Evolutionary conservation across 1,140 invertebrate species (phyloP), one percentile per base, ranked within the genome.

Genomic region (Nylanderia fulva): DNA sequence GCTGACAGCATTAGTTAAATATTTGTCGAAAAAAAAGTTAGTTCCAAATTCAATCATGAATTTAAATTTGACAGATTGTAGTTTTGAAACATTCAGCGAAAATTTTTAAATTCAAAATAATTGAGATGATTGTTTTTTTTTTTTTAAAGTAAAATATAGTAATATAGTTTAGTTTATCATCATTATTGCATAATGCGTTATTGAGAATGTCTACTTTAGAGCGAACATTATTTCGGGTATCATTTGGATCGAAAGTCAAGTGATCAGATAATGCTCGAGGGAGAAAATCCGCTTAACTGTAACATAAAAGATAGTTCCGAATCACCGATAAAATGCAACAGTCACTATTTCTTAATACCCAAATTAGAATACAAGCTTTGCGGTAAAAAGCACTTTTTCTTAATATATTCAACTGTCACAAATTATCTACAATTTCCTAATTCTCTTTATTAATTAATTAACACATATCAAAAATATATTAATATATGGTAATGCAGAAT

Each of bases 191-290:
- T 13, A 36, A 58, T 54, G n/a, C 0, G 0, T 54, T 33, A 54
- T 27, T 39, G 36, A 77, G 36, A 48, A 18, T 33, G 11, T 36
- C 42, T 42, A 6, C 42, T 76, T 11, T 48, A 52, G n/a, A 60
- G n/a, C 8, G 27, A 76, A 77, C 3, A n/a, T 48, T 52, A 64
- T 64, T 36, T 77, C 36, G n/a, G 27, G 18, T 64, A 48, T 77
- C 6, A 24, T 13, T 64, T n/a, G 3, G 42, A 36, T 61, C 8
- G 42, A 24, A 42, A 29, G 27, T 63, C 11, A 13, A 63, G 24
- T 61, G 4, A 61, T 61, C 24, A 27, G 24, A 61, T 76, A 75
- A 75, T 45, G 13, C 7, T 27, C 42, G 29, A 52, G 27, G 13
- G 7, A 8, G 11, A 77, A 64, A 77, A 77, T 36, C 3, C 8